Evolutionary conservation across 2,113 vertebrate species (phyloP).

Genomic region (Spheniscus mendiculus): DNA sequence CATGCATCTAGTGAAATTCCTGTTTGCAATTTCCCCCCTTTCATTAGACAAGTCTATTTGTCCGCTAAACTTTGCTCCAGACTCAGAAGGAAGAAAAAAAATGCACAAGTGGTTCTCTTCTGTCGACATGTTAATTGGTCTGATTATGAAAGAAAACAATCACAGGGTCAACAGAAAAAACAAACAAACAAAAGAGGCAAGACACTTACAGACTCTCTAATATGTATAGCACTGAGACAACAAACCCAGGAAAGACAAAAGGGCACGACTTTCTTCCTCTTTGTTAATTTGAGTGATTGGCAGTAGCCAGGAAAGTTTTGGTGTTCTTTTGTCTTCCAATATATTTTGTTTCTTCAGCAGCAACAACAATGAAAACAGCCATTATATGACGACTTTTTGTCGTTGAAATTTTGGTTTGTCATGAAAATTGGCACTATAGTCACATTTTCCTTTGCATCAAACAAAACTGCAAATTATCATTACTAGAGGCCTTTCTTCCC

Average conservation of each 20-base stretch:
- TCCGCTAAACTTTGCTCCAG: not conserved
- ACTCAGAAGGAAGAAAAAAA: not conserved
- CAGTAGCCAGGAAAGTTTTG: not conserved
- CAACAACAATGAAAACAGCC: not conserved
- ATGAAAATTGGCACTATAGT: not conserved
- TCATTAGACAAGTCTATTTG: not conserved
- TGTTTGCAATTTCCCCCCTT: not conserved
- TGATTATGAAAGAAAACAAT: constrained; percentile 38
- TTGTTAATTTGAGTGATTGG: not conserved
- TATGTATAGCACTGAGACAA: not conserved
- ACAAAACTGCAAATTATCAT: not conserved
- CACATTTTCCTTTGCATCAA: not conserved
- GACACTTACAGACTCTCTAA: not conserved
- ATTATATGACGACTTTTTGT: not conserved
- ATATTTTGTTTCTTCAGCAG: not conserved
- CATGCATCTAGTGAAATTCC: not conserved
- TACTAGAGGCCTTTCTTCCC: not conserved
- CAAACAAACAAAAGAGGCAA: not conserved
- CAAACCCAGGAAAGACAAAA: not conserved
- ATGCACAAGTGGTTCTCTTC: not conserved
- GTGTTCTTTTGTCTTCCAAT: not conserved
- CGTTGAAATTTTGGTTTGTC: not conserved
- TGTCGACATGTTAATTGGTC: constrained; percentile 24
- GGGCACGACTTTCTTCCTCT: not conserved
- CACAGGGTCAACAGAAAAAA: not conserved